Conservation (phyloP, 1,140 invertebrate species). For the Pentalonia nigronervosa region DNA sequence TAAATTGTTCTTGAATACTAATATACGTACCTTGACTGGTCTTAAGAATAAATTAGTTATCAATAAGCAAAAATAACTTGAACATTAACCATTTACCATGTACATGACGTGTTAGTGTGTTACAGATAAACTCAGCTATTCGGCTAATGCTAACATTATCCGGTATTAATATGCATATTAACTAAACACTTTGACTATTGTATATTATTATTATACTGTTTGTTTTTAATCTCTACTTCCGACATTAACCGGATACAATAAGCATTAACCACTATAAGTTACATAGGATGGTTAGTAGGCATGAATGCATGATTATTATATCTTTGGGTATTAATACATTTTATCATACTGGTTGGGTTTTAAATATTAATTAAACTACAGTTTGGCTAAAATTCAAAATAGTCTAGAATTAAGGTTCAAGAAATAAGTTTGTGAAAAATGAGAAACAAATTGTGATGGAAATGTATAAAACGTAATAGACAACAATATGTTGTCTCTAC, state of each 20-base stretch:
- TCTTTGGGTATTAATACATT: not conserved
- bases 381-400: not conserved
- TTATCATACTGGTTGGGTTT: not conserved
- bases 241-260: slow-evolving; percentile 13
- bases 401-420: not conserved
- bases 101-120: not conserved
- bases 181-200: slow-evolving; percentile 1
- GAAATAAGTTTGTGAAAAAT: not conserved
- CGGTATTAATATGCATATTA: slow-evolving; percentile 10
- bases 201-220: slow-evolving; percentile 7
- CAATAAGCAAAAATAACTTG: not conserved
- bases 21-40: not conserved
- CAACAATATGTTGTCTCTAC: not conserved
- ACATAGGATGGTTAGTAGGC: not conserved
- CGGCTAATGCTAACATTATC: slow-evolving; percentile 6
- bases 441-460: not conserved
- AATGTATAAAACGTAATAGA: not conserved
- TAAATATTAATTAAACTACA: not conserved
- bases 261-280: not conserved
- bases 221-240: slow-evolving; percentile 16
- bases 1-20: not conserved
- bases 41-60: not conserved
- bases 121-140: not conserved
- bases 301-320: not conserved
- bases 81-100: not conserved